Evolutionary conservation across 2,888 invertebrate species (phyloP).

Genomic region (Salpingus planirostris): DNA sequence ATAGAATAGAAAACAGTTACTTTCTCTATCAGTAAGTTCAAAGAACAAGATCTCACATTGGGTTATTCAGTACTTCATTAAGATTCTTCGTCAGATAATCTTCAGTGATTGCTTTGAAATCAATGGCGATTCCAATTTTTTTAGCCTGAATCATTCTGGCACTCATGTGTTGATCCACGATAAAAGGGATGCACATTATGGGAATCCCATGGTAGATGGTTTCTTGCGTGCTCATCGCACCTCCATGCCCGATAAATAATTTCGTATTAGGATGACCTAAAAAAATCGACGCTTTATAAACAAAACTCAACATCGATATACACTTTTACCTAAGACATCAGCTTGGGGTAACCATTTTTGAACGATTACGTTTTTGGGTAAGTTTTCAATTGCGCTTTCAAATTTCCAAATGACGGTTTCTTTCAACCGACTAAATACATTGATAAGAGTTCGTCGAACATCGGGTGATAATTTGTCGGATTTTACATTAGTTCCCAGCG

Average conservation of each 20-base stretch:
- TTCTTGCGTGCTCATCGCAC: constrained; percentile 1
- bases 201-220: constrained; percentile 1
- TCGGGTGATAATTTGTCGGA: constrained; percentile 26
- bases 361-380: constrained; percentile 35
- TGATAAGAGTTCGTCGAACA: constrained; percentile 23
- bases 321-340: constrained; percentile 35
- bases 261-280: constrained; percentile 2
- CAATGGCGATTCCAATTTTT: constrained; percentile 1
- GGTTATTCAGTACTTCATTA: neutral
- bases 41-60: neutral
- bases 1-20: too few relatives aligned
- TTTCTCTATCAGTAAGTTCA: too few relatives aligned
- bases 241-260: constrained; percentile 1
- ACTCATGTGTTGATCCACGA: neutral
- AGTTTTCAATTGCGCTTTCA: constrained; percentile 27
- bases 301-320: too few relatives aligned
- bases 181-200: neutral
- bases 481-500: constrained; percentile 34
- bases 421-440: constrained; percentile 32
- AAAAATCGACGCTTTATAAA: too few relatives aligned
- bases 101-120: neutral
- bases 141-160: neutral
- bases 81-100: neutral
- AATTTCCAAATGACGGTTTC: constrained; percentile 39
- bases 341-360: constrained; percentile 38